Evolutionary conservation across 2,888 invertebrate species (phyloP).

Genomic region (Ligdia adustata): DNA sequence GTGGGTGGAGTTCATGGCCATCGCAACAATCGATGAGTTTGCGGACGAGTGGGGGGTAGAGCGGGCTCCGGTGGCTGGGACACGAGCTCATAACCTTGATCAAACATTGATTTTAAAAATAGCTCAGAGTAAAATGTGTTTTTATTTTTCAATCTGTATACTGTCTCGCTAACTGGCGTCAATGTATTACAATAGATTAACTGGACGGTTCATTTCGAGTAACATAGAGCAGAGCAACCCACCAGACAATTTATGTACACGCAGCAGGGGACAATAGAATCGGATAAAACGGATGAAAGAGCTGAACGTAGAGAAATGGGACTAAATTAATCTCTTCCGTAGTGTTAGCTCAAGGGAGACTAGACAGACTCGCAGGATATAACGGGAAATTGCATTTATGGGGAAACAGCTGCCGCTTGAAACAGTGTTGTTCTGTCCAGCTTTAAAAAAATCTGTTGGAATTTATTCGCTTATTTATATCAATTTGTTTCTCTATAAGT

Average conservation of each 20-base stretch:
- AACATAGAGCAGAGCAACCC: slow-evolving; percentile 7
- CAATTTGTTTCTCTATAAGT: no score
- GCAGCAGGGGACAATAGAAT: slow-evolving; percentile 30
- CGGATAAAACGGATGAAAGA: slow-evolving; percentile 32
- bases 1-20: slow-evolving; percentile 71
- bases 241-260: slow-evolving; percentile 33
- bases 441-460: no score
- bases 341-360: slow-evolving; percentile 39
- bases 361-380: slow-evolving; percentile 27
- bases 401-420: slow-evolving; percentile 32
- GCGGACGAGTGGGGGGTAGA: slow-evolving; percentile 15
- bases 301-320: slow-evolving; percentile 35
- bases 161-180: slow-evolving; percentile 26
- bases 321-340: slow-evolving; percentile 43
- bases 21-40: slow-evolving; percentile 69
- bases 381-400: slow-evolving; percentile 39
- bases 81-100: slow-evolving; percentile 47
- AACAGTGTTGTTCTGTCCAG: no score
- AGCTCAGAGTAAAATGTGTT: slow-evolving; percentile 25
- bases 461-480: no score
- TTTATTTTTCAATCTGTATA: slow-evolving; percentile 27
- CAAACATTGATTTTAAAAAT: slow-evolving; percentile 41
- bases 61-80: slow-evolving; percentile 45
- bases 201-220: slow-evolving; percentile 15
- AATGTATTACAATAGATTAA: slow-evolving; percentile 25